A percentile compares a stretch with the other conserved stretches of the same genome.
These are phyloP conservation scores for Tiliacea aurago DNA, from an alignment of 2,888 invertebrate genomes.

Conservation along the genomic window DNA sequence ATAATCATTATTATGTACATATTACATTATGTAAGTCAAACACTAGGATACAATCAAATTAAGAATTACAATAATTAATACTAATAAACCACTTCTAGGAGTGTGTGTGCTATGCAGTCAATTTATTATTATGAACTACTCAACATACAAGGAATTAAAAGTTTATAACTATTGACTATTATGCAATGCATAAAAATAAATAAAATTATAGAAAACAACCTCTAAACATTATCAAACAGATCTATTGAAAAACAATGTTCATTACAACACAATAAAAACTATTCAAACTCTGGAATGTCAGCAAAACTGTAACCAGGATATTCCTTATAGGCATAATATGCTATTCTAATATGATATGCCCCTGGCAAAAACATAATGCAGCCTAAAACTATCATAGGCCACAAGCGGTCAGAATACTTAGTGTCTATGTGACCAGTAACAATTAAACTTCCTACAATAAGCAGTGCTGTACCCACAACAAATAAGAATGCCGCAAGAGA, in stretches of 20 bases:
- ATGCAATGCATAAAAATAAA: constrained; percentile 34
- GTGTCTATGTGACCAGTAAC: constrained; percentile 95
- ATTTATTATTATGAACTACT: constrained; percentile 7
- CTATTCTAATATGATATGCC: constrained; percentile 96
- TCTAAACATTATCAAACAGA: constrained; percentile 48
- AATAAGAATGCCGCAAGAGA: constrained; percentile 94
- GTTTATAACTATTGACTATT: constrained; percentile 21
- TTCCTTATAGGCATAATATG: constrained; percentile 95
- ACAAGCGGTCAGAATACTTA: constrained; percentile 96
- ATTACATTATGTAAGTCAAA: constrained; percentile 14
- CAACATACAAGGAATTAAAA: constrained; percentile 26
- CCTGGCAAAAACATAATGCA: constrained; percentile 97
- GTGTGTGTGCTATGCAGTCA: constrained; percentile 23
- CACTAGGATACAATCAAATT: constrained; percentile 4
- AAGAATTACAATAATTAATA: background rate
- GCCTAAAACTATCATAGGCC: constrained; percentile 97
- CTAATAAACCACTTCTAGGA: constrained; percentile 13
- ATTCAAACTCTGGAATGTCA: constrained; percentile 97
- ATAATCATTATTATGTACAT: constrained; percentile 13
- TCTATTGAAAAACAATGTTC: constrained; percentile 39
- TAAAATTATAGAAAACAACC: constrained; percentile 20
- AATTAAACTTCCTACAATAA: constrained; percentile 94
- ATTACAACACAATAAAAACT: constrained; percentile 44
- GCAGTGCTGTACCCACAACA: constrained; percentile 93
- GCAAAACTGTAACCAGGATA: constrained; percentile 96